A percentile compares a stretch with the other conserved stretches of the same genome.
phyloP scores from a whole-genome alignment of 1,140 invertebrate genomes.

The Aphidius ervi region DNA sequence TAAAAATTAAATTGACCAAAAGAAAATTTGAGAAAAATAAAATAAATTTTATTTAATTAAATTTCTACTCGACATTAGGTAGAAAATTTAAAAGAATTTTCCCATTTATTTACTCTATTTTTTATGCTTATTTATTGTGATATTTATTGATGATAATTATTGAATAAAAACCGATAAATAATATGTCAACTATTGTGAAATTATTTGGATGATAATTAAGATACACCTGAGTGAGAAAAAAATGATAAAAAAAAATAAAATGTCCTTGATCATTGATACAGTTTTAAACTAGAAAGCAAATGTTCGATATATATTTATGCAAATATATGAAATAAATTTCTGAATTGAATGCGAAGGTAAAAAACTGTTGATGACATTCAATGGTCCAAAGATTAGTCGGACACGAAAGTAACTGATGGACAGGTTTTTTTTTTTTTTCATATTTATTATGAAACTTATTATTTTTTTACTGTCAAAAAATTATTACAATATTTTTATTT shows the following conservation, averaged over 20 bases:
- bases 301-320: not conserved
- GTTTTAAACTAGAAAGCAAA: conserved; percentile 7
- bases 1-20: too few species aligned
- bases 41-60: too few species aligned
- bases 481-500: too few species aligned
- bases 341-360: not conserved
- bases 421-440: too few species aligned
- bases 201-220: conserved; percentile 1
- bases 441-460: too few species aligned
- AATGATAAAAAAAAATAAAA: not conserved
- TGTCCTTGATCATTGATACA: not conserved
- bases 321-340: not conserved
- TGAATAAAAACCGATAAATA: not conserved
- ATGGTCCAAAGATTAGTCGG: too few species aligned
- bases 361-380: too few species aligned
- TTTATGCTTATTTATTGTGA: not conserved
- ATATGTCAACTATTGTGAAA: not conserved
- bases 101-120: not conserved
- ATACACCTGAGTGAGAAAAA: not conserved
- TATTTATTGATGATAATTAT: not conserved
- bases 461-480: too few species aligned
- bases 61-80: too few species aligned
- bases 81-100: too few species aligned
- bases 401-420: too few species aligned
- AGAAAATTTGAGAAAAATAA: too few species aligned